These are phyloP conservation scores for Trissonchulus sp. DNA, from an alignment of 2,888 invertebrate species.

Conservation along the genomic window DNA sequence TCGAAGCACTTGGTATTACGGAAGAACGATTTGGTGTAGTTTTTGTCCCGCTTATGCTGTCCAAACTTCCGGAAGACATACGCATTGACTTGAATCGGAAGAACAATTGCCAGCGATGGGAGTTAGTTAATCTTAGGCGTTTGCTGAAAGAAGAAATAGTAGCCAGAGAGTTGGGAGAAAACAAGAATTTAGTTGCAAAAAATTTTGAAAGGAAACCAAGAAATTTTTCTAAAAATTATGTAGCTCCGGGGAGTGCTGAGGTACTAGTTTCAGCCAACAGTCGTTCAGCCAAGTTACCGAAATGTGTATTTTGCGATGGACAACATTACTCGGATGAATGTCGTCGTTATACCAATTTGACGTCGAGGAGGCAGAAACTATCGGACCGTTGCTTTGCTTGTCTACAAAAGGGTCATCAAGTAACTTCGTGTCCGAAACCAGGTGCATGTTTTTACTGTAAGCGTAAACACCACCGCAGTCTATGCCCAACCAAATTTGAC, in stretches of 20 bases:
- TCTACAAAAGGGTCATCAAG: conserved; percentile 10
- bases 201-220: too few relatives aligned
- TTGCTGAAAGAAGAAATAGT: too few relatives aligned
- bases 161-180: too few relatives aligned
- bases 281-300: neutral
- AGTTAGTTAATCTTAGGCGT: too few relatives aligned
- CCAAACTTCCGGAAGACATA: too few relatives aligned
- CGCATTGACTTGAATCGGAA: too few relatives aligned
- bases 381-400: conserved; percentile 10
- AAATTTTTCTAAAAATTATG: too few relatives aligned
- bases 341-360: neutral
- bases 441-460: conserved; percentile 17
- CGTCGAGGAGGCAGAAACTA: conserved; percentile 4
- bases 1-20: neutral
- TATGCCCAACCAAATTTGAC: conserved; percentile 23
- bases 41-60: neutral
- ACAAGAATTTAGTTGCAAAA: too few relatives aligned
- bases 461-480: conserved; percentile 16
- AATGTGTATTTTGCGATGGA: neutral
- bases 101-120: too few relatives aligned
- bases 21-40: neutral
- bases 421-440: neutral
- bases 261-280: neutral
- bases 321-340: neutral
- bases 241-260: neutral